Conservation (phyloP, 1,140 invertebrate species). For the Palaemon carinicauda region DNA sequence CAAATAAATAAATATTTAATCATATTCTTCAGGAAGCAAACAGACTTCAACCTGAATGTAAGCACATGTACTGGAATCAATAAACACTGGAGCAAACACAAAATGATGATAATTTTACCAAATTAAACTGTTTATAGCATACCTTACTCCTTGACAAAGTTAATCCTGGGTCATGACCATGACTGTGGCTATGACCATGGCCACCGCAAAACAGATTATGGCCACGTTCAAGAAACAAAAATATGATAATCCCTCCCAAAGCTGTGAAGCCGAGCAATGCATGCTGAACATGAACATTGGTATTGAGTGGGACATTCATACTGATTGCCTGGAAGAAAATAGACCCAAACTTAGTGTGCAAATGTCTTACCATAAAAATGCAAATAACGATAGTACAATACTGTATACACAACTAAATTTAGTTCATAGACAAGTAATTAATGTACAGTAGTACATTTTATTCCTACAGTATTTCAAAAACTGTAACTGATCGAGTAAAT, state of each 20-base stretch:
- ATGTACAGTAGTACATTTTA: too few species aligned
- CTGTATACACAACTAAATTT: neutral
- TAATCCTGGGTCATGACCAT: conserved; percentile 23
- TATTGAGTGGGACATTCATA: conserved; percentile 14
- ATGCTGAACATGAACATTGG: conserved; percentile 58
- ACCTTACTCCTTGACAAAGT: conserved; percentile 46
- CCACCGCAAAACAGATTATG: conserved; percentile 61
- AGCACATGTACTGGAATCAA: neutral
- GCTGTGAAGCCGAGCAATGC: conserved; percentile 59
- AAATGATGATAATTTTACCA: neutral
- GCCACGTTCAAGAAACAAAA: conserved; percentile 58
- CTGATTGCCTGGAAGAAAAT: conserved; percentile 17
- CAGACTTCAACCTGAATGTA: neutral
- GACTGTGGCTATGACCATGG: conserved; percentile 53
- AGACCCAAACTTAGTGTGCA: neutral
- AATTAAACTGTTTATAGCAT: too few species aligned
- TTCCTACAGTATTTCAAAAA: too few species aligned
- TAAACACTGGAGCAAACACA: neutral
- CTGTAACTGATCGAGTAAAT: too few species aligned
- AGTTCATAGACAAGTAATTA: too few species aligned
- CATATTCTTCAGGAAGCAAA: neutral
- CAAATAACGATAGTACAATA: neutral
- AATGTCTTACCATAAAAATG: neutral
- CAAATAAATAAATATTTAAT: neutral
- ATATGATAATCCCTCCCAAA: conserved; percentile 56